These are phyloP conservation scores for Standfussiana lucernea DNA, from an alignment of 2,888 invertebrate genomes.

Conservation along the genomic window DNA sequence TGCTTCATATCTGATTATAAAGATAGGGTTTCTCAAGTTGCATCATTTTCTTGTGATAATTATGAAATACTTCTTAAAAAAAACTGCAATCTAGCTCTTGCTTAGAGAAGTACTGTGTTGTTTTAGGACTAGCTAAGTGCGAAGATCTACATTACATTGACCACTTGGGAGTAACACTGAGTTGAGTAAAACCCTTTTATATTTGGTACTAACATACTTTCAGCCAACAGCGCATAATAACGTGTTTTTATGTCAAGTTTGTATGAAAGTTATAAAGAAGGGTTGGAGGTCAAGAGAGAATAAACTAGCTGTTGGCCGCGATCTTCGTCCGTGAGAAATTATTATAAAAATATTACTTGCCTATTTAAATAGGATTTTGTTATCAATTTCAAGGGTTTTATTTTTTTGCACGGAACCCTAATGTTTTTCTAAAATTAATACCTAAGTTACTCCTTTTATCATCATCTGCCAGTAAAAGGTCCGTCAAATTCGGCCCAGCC, in stretches of 20 bases:
- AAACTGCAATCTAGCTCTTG: not conserved
- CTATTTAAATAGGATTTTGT: too few relatives aligned
- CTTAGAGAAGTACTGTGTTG: not conserved
- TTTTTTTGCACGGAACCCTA: too few relatives aligned
- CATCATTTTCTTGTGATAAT: not conserved
- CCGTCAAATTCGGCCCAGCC: too few relatives aligned
- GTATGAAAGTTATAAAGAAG: constrained; percentile 11
- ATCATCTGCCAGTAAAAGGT: too few relatives aligned
- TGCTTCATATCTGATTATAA: not conserved
- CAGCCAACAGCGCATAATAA: constrained; percentile 17
- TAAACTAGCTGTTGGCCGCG: not conserved
- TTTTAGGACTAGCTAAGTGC: constrained; percentile 29
- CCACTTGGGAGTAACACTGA: constrained; percentile 13
- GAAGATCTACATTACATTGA: constrained; percentile 8
- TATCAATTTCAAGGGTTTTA: too few relatives aligned
- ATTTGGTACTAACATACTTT: constrained; percentile 15
- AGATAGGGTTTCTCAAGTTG: not conserved
- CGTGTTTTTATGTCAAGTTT: constrained; percentile 11
- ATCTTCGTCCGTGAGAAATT: too few relatives aligned
- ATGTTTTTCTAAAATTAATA: too few relatives aligned
- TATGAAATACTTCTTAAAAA: not conserved
- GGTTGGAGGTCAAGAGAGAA: not conserved
- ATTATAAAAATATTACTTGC: too few relatives aligned
- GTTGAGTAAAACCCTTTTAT: constrained; percentile 24
- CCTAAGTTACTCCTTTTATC: too few relatives aligned